phyloP scores from a whole-genome alignment of 1,140 invertebrate species.

The Chymomyza costata region DNA sequence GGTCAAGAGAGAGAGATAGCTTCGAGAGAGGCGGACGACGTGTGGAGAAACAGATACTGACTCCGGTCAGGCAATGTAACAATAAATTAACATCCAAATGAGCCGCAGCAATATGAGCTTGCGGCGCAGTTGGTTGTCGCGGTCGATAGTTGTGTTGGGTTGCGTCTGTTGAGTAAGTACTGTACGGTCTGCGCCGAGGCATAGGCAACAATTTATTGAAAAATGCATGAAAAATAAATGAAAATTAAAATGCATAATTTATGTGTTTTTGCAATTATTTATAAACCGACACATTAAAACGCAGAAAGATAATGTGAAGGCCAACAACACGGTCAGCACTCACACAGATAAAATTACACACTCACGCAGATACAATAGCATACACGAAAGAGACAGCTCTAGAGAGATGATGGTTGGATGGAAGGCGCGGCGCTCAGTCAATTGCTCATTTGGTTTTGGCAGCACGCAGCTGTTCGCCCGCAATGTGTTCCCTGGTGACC shows the following conservation, averaged over 20 bases:
- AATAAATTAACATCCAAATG: slow-evolving; percentile 31
- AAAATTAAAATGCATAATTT: slow-evolving; percentile 73
- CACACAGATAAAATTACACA: background rate
- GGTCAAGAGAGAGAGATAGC: slow-evolving; percentile 7
- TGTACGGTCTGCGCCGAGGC: background rate
- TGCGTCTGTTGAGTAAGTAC: background rate
- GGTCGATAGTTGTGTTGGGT: background rate
- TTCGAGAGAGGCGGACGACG: slow-evolving; percentile 14
- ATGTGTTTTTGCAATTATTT: slow-evolving; percentile 68
- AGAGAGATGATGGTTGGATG: slow-evolving; percentile 6
- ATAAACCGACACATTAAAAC: slow-evolving; percentile 71
- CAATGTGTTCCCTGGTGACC: slow-evolving; percentile 56
- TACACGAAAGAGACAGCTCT: background rate
- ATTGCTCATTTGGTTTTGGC: slow-evolving; percentile 72
- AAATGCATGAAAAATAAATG: slow-evolving; percentile 61
- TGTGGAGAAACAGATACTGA: slow-evolving; percentile 1
- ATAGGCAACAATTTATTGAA: slow-evolving; percentile 43
- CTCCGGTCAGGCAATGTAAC: slow-evolving; percentile 8
- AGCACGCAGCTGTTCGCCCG: slow-evolving; percentile 60
- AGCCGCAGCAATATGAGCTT: slow-evolving; percentile 16
- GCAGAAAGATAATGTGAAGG: slow-evolving; percentile 51
- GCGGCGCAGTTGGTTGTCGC: background rate
- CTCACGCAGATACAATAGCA: background rate
- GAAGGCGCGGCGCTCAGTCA: slow-evolving; percentile 45
- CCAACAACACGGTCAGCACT: background rate